A percentile compares a stretch with the other conserved stretches of the same genome.
These are phyloP conservation scores for Accipiter virgatus DNA, from an alignment of 2,113 vertebrate species.

Conservation along the genomic window DNA sequence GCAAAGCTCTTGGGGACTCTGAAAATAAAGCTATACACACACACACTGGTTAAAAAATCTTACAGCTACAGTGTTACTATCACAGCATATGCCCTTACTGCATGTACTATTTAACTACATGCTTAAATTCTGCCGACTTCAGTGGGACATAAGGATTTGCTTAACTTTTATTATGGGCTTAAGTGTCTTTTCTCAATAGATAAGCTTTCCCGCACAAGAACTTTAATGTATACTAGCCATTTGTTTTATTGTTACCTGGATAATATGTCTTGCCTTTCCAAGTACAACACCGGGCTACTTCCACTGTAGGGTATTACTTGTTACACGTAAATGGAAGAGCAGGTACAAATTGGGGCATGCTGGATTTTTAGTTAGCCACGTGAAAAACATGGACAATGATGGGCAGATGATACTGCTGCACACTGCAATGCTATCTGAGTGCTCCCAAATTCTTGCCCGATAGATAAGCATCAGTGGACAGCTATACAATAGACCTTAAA, in stretches of 20 bases:
- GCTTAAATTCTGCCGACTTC: background rate
- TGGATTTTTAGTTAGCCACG: background rate
- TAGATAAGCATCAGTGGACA: background rate
- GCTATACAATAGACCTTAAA: background rate
- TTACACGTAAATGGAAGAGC: background rate
- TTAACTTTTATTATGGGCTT: background rate
- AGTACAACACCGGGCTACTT: background rate
- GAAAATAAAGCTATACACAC: background rate
- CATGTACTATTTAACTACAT: background rate
- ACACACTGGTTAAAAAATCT: background rate
- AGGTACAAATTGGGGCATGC: background rate
- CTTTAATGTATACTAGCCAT: background rate
- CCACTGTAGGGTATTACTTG: background rate
- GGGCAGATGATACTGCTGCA: background rate
- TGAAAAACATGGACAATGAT: background rate
- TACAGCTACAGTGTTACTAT: background rate
- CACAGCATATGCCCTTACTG: background rate
- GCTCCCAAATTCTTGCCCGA: background rate
- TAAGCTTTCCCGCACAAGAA: background rate
- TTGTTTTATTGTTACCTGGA: background rate
- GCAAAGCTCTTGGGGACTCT: background rate
- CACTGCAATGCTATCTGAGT: background rate
- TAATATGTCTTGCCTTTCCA: background rate
- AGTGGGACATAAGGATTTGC: background rate
- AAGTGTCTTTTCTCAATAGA: background rate